Percentiles rank a stretch among this genome's conserved stretches.
Evolutionary conservation across 2,797 vertebrate species (phyloP).

Genomic region (Gephyroberyx darwinii): DNA sequence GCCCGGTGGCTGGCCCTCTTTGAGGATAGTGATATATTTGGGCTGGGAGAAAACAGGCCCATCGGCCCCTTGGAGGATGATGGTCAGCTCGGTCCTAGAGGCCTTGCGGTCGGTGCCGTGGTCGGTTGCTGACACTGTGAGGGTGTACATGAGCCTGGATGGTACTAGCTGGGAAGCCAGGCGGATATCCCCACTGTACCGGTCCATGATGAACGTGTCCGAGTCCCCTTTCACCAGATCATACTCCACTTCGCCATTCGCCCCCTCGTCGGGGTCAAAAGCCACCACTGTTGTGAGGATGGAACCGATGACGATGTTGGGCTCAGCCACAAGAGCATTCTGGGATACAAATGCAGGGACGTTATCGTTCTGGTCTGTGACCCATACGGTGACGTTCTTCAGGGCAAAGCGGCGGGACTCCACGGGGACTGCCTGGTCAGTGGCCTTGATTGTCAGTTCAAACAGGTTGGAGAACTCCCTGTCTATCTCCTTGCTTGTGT

Average conservation of each 20-base stretch:
- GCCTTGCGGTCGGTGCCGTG: slow-evolving; percentile 90
- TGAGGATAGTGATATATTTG: slow-evolving; percentile 95
- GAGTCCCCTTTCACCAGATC: slow-evolving; percentile 93
- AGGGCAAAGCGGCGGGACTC: slow-evolving; percentile 91
- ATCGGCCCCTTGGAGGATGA: slow-evolving; percentile 91
- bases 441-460: slow-evolving; percentile 94
- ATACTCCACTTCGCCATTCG: slow-evolving; percentile 96
- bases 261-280: slow-evolving; percentile 93
- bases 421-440: slow-evolving; percentile 91
- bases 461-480: slow-evolving; percentile 96
- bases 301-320: slow-evolving; percentile 91
- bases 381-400: slow-evolving; percentile 96
- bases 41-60: slow-evolving; percentile 96
- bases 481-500: slow-evolving; percentile 90
- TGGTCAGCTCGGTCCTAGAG: slow-evolving; percentile 90
- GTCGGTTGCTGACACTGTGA: slow-evolving; percentile 92
- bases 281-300: slow-evolving; percentile 93
- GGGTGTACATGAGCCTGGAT: slow-evolving; percentile 90
- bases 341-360: slow-evolving; percentile 91
- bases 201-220: slow-evolving; percentile 94
- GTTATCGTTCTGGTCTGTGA: slow-evolving; percentile 96
- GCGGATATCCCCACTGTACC: slow-evolving; percentile 93
- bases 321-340: slow-evolving; percentile 92
- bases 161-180: slow-evolving; percentile 90
- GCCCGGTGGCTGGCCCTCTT: slow-evolving; percentile 95